Evolutionary conservation across 2,888 invertebrate genomes (phyloP).

Genomic region (Brenthis daphne): DNA sequence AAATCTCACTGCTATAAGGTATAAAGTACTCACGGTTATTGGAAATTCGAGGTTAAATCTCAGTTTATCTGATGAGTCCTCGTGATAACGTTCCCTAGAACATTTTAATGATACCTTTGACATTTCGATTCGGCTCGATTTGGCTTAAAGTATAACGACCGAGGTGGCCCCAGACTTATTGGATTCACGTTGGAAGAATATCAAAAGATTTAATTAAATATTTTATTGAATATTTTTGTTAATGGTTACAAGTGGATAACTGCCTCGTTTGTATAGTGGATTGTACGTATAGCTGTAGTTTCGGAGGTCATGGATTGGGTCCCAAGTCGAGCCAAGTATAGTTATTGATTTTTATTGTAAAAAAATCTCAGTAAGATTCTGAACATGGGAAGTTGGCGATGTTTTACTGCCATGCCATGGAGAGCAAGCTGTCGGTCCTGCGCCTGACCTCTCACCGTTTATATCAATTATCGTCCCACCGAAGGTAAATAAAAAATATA

Average conservation of each 20-base stretch:
- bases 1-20: not conserved
- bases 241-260: not conserved
- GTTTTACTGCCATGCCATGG: too few species aligned
- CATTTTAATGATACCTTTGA: constrained; percentile 62
- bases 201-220: constrained; percentile 37
- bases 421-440: too few species aligned
- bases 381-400: too few species aligned
- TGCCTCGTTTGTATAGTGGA: not conserved
- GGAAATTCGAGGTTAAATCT: constrained; percentile 21
- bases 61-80: constrained; percentile 31
- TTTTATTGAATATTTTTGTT: constrained; percentile 27
- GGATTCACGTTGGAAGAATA: constrained; percentile 33
- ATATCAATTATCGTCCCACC: too few species aligned
- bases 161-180: constrained; percentile 29
- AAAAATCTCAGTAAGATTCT: too few species aligned
- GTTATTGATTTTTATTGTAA: too few species aligned
- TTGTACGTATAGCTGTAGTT: not conserved
- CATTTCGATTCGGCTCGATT: constrained; percentile 52
- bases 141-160: constrained; percentile 57
- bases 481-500: too few species aligned
- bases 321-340: too few species aligned
- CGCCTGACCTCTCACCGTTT: too few species aligned
- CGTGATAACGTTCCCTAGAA: constrained; percentile 45
- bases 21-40: constrained; percentile 2
- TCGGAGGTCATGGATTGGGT: not conserved